These are phyloP conservation scores for Lethenteron reissneri DNA, from an alignment of 2,113 vertebrate species.

Conservation along the genomic window DNA sequence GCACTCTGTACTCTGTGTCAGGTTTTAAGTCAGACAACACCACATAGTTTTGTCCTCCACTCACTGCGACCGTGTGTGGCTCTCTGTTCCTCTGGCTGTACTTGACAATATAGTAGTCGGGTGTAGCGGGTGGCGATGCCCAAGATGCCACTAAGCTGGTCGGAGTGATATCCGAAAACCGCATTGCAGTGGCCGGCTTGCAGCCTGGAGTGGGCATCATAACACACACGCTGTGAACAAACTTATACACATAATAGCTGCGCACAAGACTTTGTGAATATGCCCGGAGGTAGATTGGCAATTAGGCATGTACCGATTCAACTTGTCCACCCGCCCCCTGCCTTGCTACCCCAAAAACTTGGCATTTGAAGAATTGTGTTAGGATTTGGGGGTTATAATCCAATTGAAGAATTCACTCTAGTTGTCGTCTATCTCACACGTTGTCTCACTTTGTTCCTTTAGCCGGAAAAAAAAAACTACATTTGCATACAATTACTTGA, in stretches of 20 bases:
- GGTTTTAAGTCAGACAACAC: slow-evolving; percentile 9
- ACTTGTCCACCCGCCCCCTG: too few relatives aligned
- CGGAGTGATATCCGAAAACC: slow-evolving; percentile 9
- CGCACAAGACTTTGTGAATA: too few relatives aligned
- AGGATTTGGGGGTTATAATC: too few relatives aligned
- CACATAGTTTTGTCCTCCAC: slow-evolving; percentile 7
- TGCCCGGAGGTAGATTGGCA: too few relatives aligned
- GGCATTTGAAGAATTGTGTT: too few relatives aligned
- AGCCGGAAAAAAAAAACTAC: too few relatives aligned
- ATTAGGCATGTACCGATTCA: too few relatives aligned
- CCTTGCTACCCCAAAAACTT: too few relatives aligned
- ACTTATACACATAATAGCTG: background rate
- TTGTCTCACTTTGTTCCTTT: too few relatives aligned
- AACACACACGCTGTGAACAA: background rate
- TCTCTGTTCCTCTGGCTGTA: slow-evolving; percentile 8
- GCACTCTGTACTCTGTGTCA: slow-evolving; percentile 9
- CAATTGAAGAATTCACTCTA: too few relatives aligned
- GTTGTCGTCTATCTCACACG: too few relatives aligned
- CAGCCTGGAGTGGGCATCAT: background rate
- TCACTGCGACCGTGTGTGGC: slow-evolving; percentile 8
- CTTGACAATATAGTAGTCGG: slow-evolving; percentile 8
- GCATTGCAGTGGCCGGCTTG: slow-evolving; percentile 1
- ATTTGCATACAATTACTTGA: too few relatives aligned
- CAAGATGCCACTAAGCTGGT: slow-evolving; percentile 6
- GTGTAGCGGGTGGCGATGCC: slow-evolving; percentile 5